Evolutionary conservation across 92 coral and sea anemone species (phyloP).

Genomic region (Anthopleura xanthogrammica): DNA sequence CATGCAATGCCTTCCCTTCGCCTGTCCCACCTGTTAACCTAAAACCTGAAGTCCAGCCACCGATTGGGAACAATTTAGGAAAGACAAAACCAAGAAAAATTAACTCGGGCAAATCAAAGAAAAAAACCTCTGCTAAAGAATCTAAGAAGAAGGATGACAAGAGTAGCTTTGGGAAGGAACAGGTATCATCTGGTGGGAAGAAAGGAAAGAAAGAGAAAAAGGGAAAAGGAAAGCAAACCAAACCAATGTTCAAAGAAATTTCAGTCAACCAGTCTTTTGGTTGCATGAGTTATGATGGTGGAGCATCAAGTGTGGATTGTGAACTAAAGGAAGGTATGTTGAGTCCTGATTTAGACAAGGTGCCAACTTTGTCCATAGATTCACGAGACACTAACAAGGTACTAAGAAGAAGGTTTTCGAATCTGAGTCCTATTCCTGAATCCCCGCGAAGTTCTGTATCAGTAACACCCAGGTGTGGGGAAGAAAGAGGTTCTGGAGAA

Average conservation of each 20-base stretch:
- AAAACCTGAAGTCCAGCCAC: conserved; percentile 59
- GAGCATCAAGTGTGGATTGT: conserved; percentile 12
- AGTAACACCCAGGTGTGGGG: conserved; percentile 18
- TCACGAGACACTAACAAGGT: conserved; percentile 47
- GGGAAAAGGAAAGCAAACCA: conserved; percentile 39
- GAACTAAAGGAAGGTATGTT: conserved; percentile 46
- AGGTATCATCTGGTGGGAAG: conserved; percentile 17
- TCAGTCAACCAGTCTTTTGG: conserved; percentile 69
- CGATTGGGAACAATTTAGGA: conserved; percentile 42
- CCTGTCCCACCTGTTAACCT: conserved; percentile 73
- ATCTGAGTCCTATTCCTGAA: conserved; percentile 85
- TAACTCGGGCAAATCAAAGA: conserved; percentile 18
- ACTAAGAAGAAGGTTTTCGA: conserved; percentile 49
- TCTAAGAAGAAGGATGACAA: conserved; percentile 24
- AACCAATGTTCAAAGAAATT: conserved; percentile 50
- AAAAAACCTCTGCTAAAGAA: conserved; percentile 27
- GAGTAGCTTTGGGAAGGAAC: conserved; percentile 27
- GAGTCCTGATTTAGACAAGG: conserved; percentile 50
- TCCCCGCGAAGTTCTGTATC: conserved; percentile 43
- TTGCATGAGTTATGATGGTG: conserved; percentile 13
- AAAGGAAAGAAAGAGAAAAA: conserved; percentile 54
- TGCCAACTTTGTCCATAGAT: conserved; percentile 53
- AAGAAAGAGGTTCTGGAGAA: neutral
- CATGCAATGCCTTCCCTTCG: conserved; percentile 84
- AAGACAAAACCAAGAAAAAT: conserved; percentile 29